A percentile compares a stretch with the other conserved stretches of the same genome.
phyloP scores from a whole-genome alignment of 53 echinoderm and acorn worm genomes.

The Holothuria leucospilota region DNA sequence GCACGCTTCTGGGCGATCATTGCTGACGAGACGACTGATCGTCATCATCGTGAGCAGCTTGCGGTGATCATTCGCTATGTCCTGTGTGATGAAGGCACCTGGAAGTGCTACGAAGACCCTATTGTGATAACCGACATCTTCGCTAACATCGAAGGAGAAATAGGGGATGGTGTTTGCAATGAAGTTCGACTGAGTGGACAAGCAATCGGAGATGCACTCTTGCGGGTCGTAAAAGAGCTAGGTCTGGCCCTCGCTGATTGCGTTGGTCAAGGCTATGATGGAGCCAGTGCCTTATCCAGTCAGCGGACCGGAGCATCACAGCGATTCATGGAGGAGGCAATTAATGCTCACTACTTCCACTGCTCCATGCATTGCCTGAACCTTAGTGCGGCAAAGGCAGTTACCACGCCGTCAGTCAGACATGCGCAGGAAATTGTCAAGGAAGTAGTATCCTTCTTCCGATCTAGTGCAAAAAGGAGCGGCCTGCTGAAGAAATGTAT shows the following conservation, averaged over 20 bases:
- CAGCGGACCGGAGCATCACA: neutral
- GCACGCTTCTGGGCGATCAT: neutral
- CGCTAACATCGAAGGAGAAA: neutral
- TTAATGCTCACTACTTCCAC: constrained; percentile 6
- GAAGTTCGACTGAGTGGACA: neutral
- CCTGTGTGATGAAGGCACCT: neutral
- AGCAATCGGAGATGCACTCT: neutral
- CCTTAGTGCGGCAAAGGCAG: constrained; percentile 3
- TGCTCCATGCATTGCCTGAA: neutral
- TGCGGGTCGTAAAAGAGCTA: neutral
- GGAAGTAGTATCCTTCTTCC: neutral
- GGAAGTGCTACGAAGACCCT: neutral
- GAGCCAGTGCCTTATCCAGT: constrained; percentile 1
- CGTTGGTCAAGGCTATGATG: constrained; percentile 3
- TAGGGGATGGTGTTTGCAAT: neutral
- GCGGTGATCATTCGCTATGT: neutral
- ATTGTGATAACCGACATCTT: neutral
- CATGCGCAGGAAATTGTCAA: neutral
- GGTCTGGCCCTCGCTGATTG: neutral
- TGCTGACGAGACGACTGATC: neutral
- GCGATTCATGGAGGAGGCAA: neutral
- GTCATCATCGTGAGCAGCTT: constrained; percentile 13
- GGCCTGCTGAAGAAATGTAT: neutral
- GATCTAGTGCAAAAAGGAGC: constrained; percentile 12
- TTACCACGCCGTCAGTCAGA: neutral